A percentile compares a stretch with the other conserved stretches of the same genome.
These are phyloP conservation scores for Chironomus tepperi DNA, from an alignment of 1,140 invertebrate genomes.

Conservation along the genomic window DNA sequence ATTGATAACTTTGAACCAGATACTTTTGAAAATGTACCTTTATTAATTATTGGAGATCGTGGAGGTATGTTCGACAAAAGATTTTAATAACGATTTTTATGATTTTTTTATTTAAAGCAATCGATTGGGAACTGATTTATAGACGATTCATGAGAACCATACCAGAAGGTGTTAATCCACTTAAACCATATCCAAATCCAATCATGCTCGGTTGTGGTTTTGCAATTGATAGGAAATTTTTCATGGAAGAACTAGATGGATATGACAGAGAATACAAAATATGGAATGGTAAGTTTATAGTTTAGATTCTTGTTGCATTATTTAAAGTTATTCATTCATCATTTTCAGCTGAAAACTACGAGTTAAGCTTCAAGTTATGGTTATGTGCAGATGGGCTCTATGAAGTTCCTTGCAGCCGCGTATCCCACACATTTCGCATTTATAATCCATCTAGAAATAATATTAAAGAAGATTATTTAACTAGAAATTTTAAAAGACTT, in stretches of 20 bases:
- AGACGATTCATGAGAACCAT: slow-evolving; percentile 79
- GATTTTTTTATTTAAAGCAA: slow-evolving; percentile 46
- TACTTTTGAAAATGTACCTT: background rate
- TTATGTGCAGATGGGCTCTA: slow-evolving; percentile 86
- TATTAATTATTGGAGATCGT: background rate
- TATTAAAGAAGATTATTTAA: slow-evolving; percentile 79
- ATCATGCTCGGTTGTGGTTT: slow-evolving; percentile 96
- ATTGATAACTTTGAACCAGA: background rate
- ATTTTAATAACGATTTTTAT: too few relatives aligned
- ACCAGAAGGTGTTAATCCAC: slow-evolving; percentile 72
- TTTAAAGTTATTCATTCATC: too few relatives aligned
- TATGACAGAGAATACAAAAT: slow-evolving; percentile 87
- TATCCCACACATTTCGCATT: slow-evolving; percentile 89
- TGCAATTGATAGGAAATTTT: slow-evolving; percentile 82
- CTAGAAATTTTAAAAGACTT: slow-evolving; percentile 72
- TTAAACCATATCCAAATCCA: slow-evolving; percentile 83
- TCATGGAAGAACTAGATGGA: slow-evolving; percentile 90
- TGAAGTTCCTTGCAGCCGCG: slow-evolving; percentile 85
- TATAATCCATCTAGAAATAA: slow-evolving; percentile 67
- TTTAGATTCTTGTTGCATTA: too few relatives aligned
- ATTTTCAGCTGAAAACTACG: slow-evolving; percentile 46
- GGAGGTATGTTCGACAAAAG: background rate
- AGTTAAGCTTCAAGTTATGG: slow-evolving; percentile 94
- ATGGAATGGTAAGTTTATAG: slow-evolving; percentile 58
- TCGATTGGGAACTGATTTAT: slow-evolving; percentile 96